Evolutionary conservation across 2,113 vertebrate genomes (phyloP), one percentile per base, ranked within the genome.

Genomic region (Turnix velox): DNA sequence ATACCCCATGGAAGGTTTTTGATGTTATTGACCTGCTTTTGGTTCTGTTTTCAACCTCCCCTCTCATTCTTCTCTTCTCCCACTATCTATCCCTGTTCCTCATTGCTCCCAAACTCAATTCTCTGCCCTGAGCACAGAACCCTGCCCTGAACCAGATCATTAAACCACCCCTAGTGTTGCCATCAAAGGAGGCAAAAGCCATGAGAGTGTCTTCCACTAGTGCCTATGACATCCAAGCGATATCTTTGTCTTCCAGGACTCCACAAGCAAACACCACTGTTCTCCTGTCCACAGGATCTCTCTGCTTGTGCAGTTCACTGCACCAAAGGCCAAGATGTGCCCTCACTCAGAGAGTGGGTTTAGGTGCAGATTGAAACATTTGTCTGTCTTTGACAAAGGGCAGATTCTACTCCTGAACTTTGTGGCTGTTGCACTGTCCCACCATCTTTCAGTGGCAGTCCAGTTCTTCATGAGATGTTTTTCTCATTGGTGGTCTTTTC

Each of bases 121-220:
- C 8, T 22, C 12, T 79, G 66, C 25, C 2, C 0, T n/a, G 20
- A 67, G 35, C 1, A 3, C 42, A 81, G 40, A 78, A 35, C 55
- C 28, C 58, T 81, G 20, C 8, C 25, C 33, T 3, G 2, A 57
- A 9, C 11, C 7, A 0, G 22, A 11, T 6, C 5, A 68, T 45
- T 22, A 51, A 78, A 43, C 11, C 3, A 0, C 35, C 12, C 5
- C 9, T 31, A 10, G 30, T 7, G 13, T 23, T 49, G 35, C 35
- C 49, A 13, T 35, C 48, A 68, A 27, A 58, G 16, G 22, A 79
- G 31, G 49, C 49, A 37, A 80, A 83, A 93, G 9, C 27, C 62
- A 23, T 12, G 17, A 22, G 1, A 2, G 2, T 59, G 15, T n/a
- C 11, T 57, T 78, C 75, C 23, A 72, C 48, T 27, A 59, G n/a